Evolutionary conservation across 2,797 vertebrate species (phyloP), one percentile per base, ranked within the genome.

Genomic region (Champsocephalus gunnari): DNA sequence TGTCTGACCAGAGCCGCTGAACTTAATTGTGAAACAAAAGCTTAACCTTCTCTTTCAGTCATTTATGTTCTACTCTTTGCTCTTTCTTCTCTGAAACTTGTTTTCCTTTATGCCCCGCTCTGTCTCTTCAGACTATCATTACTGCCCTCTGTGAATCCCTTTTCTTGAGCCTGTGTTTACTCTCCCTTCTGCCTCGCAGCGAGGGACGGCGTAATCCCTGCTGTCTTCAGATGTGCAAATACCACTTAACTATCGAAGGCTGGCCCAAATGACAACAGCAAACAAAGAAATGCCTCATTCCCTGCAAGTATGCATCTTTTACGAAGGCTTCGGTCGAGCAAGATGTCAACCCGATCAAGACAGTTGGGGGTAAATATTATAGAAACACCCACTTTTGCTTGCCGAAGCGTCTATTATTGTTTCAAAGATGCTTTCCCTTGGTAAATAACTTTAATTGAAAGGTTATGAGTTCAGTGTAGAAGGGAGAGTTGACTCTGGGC

Each of bases 21-120:
- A 72, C 61, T 82, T 88, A 87, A 91, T 78, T 82, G 71, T 73
- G 77, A 87, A 87, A 92, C 80, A 89, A 80, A 90, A 85, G 60
- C 71, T 44, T 73, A 9, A 75, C 66, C 53, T 74, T 71, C 54
- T 70, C 75, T 67, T 43, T 60, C 41, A 2, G 1, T 70, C 38
- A 65, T 50, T 6, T 34, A 13, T 43, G 68, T 64, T 57, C 53
- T 65, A 17, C 49, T 59, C 53, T 44, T 21, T 24, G n/a, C 64
- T 62, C 51, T n/a, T 19, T 28, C 43, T n/a, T 19, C 41, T 63
- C 28, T 60, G 34, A 79, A 45, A 55, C 24, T 55, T 59, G 51
- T 73, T 32, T 77, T 72, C 19, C 58, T 70, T 61, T 32, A 38
- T 51, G 61, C 60, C 65, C 70, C 70, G 62, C 34, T 58, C 67